Conservation (phyloP, 2,888 invertebrate species). For the Leucophenga montana region DNA sequence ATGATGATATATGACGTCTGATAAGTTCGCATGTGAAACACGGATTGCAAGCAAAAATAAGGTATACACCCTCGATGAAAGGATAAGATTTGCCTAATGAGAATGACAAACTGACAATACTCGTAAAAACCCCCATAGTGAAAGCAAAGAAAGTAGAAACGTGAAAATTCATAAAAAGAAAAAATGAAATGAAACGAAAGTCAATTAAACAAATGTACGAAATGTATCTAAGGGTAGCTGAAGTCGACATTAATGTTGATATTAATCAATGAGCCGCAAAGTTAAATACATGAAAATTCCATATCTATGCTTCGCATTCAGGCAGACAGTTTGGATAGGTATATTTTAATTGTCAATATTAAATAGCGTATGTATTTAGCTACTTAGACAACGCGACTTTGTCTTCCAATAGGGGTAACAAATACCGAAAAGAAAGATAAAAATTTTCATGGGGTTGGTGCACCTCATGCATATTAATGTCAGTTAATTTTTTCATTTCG, state of each 20-base stretch:
- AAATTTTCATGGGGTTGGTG: conserved; percentile 31
- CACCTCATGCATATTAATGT: conserved; percentile 67
- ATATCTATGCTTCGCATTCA: conserved; percentile 43
- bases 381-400: conserved; percentile 46
- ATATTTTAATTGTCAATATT: conserved; percentile 56
- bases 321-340: conserved; percentile 20
- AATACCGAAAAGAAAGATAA: conserved; percentile 30
- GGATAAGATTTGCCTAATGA: conserved; percentile 46
- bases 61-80: conserved; percentile 31
- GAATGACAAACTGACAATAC: conserved; percentile 62
- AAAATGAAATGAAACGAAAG: conserved; percentile 45
- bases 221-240: conserved; percentile 10
- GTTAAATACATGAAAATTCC: conserved; percentile 55
- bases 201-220: conserved; percentile 30
- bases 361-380: conserved; percentile 50
- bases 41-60: conserved; percentile 23
- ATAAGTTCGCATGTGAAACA: conserved; percentile 38
- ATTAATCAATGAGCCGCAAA: conserved; percentile 67
- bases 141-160: conserved; percentile 43
- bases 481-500: conserved; percentile 49
- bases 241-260: conserved; percentile 67
- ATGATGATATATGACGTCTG: conserved; percentile 55
- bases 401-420: conserved; percentile 47
- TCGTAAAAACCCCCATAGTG: background rate
- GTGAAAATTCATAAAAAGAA: conserved; percentile 26